Percentiles rank a stretch among this genome's conserved stretches.
phyloP scores from a whole-genome alignment of 2,888 invertebrate species.

The Halictus quadricinctus region DNA sequence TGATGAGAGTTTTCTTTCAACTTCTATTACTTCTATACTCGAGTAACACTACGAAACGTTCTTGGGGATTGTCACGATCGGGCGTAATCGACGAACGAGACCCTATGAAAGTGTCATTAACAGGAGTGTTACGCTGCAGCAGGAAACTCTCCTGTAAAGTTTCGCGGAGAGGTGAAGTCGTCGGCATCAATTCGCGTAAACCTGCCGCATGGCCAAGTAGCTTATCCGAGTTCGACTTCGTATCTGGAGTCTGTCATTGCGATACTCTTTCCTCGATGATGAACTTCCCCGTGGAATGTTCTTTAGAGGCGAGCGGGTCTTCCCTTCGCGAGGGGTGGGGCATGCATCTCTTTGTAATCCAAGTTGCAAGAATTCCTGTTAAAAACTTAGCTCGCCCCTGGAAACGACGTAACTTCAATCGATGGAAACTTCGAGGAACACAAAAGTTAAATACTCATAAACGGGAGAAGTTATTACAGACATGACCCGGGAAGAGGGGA shows the following conservation, averaged over 20 bases:
- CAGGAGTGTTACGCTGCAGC: conserved; percentile 43
- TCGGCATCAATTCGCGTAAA: conserved; percentile 57
- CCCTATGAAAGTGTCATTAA: conserved; percentile 56
- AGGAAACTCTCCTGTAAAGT: conserved; percentile 40
- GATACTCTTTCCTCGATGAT: conserved; percentile 56
- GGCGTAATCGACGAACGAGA: conserved; percentile 44
- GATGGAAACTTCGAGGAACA: conserved; percentile 14
- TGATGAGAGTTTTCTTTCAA: no score
- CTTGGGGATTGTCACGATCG: neutral
- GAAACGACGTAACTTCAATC: conserved; percentile 23
- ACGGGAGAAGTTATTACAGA: neutral
- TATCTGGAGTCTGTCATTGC: conserved; percentile 27
- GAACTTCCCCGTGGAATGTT: conserved; percentile 17
- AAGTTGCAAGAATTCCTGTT: conserved; percentile 43
- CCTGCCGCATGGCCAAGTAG: conserved; percentile 43
- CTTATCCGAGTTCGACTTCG: conserved; percentile 44
- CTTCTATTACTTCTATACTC: neutral
- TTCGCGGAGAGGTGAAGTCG: conserved; percentile 30
- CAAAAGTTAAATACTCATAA: conserved; percentile 15
- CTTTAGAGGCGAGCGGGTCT: neutral
- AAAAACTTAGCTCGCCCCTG: conserved; percentile 17
- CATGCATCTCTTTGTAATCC: conserved; percentile 32
- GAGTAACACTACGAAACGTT: conserved; percentile 6
- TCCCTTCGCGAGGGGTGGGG: neutral
- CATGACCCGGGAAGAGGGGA: neutral